Evolutionary conservation across 2,888 invertebrate species (phyloP), one percentile per base, ranked within the genome.

Genomic region (Diarsia dahlii): DNA sequence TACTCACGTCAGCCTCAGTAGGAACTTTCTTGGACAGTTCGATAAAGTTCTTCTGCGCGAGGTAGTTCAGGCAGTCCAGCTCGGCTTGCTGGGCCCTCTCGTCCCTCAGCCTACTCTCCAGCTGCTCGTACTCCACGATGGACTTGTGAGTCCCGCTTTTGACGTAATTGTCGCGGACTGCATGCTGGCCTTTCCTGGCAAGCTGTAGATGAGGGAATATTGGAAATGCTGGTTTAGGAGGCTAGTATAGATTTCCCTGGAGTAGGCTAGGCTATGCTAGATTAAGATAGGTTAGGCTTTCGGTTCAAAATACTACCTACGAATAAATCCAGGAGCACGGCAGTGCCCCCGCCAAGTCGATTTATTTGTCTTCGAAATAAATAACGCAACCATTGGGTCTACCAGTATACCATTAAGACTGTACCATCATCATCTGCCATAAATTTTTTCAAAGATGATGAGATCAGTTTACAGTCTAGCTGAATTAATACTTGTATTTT

Each of bases 31-130:
- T 95, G 65, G 93, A 71, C 20, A 96, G 84, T 48, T 95, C 96
- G 0, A 93, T 92, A 3, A 96, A 58, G 66, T 95, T 94, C 79
- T 96, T 96, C 87, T 93, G 92, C 3, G 95, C 95, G 8, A 96
- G 91, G 74, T 96, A 95, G 91, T 96, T 96, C 45, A 96, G 92
- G 81, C 97, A 97, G 84, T 96, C 95, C 62, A 96, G 94, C 86
- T 97, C 97, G 0, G 93, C 92, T 52, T 95, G 95, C 78, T 97
- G 97, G 13, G 95, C 94, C 13, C 95, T 93, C 74, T 97, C 95
- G 74, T 97, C 97, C 0, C 97, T 92, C 8, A 97, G 92, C 74
- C 97, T 96, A 28, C 96, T 93, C 64, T 96, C 94, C 66, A 97
- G 87, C 1, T 97, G 94, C 63, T 96, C 96, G 76, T 96, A 97